A percentile compares a stretch with the other conserved stretches of the same genome.
Evolutionary conservation across 2,797 vertebrate genomes (phyloP).

Genomic region (Macropus fuliginosus): DNA sequence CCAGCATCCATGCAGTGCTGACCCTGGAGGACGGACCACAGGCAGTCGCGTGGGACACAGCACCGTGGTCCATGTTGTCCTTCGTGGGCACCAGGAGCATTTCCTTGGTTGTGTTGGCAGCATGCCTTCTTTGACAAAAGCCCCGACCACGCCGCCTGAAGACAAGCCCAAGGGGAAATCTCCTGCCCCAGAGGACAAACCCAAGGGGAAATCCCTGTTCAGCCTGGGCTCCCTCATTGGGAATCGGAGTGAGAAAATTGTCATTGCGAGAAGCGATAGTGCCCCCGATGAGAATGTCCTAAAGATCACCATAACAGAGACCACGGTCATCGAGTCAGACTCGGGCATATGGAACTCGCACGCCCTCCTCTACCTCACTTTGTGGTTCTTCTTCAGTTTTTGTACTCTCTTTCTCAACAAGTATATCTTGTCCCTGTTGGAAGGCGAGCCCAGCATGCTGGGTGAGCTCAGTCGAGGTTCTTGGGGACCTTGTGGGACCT

Average conservation of each 20-base stretch:
- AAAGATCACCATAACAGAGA: constrained; percentile 96
- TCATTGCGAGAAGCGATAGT: constrained; percentile 89
- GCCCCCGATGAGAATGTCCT: constrained; percentile 90
- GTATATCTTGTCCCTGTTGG: constrained; percentile 95
- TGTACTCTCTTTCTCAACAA: constrained; percentile 99
- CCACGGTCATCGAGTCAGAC: constrained; percentile 93
- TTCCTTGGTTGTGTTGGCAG: not conserved
- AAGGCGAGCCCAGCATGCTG: constrained; percentile 96
- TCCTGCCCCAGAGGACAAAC: constrained; percentile 72
- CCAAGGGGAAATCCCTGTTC: constrained; percentile 79
- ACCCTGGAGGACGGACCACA: not conserved
- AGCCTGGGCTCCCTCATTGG: constrained; percentile 85
- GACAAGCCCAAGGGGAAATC: constrained; percentile 38
- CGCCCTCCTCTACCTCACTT: constrained; percentile 90
- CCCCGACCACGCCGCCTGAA: not conserved
- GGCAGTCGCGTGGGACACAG: not conserved
- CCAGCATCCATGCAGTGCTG: not conserved
- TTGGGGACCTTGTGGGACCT: not conserved
- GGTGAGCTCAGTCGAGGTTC: constrained; percentile 83
- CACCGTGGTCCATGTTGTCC: not conserved
- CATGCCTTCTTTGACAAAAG: constrained; percentile 74
- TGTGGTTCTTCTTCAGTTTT: constrained; percentile 99
- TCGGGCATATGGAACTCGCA: constrained; percentile 92
- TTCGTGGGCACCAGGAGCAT: not conserved
- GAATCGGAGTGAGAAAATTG: constrained; percentile 87